A percentile compares a stretch with the other conserved stretches of the same genome.
Evolutionary conservation across 2,797 vertebrate species (phyloP).

Genomic region (Malurus splendens): DNA sequence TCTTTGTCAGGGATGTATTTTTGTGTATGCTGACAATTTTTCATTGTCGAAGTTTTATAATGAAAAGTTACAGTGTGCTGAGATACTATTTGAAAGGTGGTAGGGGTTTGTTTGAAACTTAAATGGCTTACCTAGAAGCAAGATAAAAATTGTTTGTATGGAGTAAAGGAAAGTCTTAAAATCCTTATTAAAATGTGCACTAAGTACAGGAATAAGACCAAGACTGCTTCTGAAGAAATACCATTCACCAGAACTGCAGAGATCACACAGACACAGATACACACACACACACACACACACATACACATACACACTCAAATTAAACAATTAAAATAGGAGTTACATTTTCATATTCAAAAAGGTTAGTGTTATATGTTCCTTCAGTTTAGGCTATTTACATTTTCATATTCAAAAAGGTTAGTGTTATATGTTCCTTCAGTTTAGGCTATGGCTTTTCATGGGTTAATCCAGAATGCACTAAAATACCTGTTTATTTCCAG

Average conservation of each 20-base stretch:
- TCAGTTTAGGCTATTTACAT: not conserved
- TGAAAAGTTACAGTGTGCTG: not conserved
- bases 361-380: not conserved
- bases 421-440: not conserved
- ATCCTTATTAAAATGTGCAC: not conserved
- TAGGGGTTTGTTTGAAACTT: rapidly evolving
- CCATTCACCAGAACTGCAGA: not conserved
- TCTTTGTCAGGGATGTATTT: not conserved
- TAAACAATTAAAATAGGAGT: not conserved
- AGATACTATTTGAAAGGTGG: not conserved
- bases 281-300: too few relatives aligned
- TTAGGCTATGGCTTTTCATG: not conserved
- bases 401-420: not conserved
- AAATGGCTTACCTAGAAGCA: not conserved
- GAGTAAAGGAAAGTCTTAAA: not conserved
- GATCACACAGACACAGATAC: rapidly evolving
- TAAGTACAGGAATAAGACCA: not conserved
- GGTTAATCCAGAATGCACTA: not conserved
- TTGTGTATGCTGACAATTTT: not conserved
- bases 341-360: not conserved
- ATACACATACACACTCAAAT: too few relatives aligned
- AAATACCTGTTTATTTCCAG: not conserved
- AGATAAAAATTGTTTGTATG: not conserved
- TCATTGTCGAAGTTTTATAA: not conserved
- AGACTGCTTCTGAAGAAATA: not conserved